Base-by-base conservation (phyloP, 2,113 vertebrate species). In the Dinomys branickii region DNA sequence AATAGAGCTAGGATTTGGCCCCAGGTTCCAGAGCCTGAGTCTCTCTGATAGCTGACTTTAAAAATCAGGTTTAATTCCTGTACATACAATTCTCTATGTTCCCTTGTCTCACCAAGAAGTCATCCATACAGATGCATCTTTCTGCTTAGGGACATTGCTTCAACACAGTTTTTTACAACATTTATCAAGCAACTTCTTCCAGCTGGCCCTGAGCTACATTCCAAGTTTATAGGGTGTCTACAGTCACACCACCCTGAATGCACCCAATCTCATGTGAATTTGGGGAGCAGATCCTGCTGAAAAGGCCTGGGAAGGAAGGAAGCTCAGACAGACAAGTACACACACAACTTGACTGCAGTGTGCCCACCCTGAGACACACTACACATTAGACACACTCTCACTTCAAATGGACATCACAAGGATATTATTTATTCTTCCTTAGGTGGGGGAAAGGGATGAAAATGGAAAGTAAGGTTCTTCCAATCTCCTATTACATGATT, bases 41-140 rank as follows among this genome's bases (percentile, higher is more conserved):
- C 9, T 65, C 88, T 71, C 56, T 88, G 54, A 84, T 0, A 84
- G 33, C 12, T 11, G 1, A 89, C 52, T 82, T 94, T n/a, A 61
- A 88, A 94, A n/a, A 26, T 44, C 86, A 95, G 67, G 22, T 67
- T 61, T 73, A 83, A 85, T n/a, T 78, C 65, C 90, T 86, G 83
- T 10, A 84, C n/a, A 17, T 14, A 35, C 1, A 71, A 86, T 56
- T 69, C 20, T 16, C 59, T 56, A 16, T 14, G 69, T 0, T 56
- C 16, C 16, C 9, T 30, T 52, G 38, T 16, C 11, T 33, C 22
- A 63, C 41, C 35, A 10, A 35, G 54, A 94, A 96, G 20, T 41
- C 78, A 54, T 41, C 71, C 3, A 7, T 41, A 65, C 35, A 59
- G 3, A 41, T 20, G 54, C 6, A 24, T 20, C 11, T 78, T 47